Evolutionary conservation across 1,140 invertebrate species (phyloP).

Genomic region (Ips nitidus): DNA sequence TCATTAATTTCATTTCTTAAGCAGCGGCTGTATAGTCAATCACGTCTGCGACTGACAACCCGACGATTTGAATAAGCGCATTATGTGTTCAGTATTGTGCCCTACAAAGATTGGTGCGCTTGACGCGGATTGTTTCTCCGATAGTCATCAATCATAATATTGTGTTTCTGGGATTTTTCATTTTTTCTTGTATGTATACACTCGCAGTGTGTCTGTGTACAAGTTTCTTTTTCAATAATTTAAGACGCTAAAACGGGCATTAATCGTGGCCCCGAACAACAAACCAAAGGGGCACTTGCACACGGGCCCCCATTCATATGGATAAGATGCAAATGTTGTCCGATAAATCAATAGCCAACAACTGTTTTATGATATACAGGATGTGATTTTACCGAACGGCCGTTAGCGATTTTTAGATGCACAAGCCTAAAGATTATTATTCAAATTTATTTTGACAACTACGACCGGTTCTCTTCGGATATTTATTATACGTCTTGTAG

Average conservation of each 20-base stretch:
- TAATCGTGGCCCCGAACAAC: slow-evolving; percentile 13
- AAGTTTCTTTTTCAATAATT: neutral
- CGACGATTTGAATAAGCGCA: slow-evolving; percentile 27
- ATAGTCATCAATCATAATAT: slow-evolving; percentile 17
- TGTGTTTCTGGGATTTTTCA: neutral
- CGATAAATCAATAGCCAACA: slow-evolving; percentile 33
- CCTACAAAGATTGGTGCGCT: slow-evolving; percentile 22
- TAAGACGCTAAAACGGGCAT: slow-evolving; percentile 10
- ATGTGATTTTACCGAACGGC: slow-evolving; percentile 21
- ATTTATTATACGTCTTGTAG: slow-evolving; percentile 30
- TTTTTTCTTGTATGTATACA: no score
- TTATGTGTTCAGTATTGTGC: slow-evolving; percentile 6
- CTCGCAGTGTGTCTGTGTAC: neutral
- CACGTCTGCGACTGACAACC: slow-evolving; percentile 19
- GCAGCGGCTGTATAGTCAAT: slow-evolving; percentile 21
- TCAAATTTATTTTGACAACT: slow-evolving; percentile 34
- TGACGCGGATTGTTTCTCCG: slow-evolving; percentile 24
- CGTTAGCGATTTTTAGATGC: slow-evolving; percentile 24
- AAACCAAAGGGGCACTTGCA: neutral
- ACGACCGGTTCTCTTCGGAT: slow-evolving; percentile 14
- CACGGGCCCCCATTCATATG: slow-evolving; percentile 18
- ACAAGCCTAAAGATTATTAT: slow-evolving; percentile 28
- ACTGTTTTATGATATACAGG: slow-evolving; percentile 36
- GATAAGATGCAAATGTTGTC: slow-evolving; percentile 31
- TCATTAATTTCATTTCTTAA: slow-evolving; percentile 32